Percentiles rank a stretch among this genome's conserved stretches.
Conservation (phyloP, 2,888 invertebrate species). For the Lasioglossum marginatum region DNA sequence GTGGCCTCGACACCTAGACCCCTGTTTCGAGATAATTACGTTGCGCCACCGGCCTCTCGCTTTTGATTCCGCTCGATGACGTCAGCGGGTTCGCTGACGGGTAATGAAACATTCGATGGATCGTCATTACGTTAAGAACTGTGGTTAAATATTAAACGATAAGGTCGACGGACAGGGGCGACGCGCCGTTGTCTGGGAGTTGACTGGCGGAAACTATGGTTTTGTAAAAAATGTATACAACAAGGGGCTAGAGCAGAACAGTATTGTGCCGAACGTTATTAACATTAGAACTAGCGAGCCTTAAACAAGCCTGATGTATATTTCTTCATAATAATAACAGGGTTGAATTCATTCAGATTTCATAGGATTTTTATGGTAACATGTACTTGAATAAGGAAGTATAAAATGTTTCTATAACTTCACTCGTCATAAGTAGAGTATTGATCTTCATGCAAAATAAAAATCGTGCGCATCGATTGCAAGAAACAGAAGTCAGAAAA, state of each 20-base stretch:
- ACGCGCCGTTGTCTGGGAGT: background rate
- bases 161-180: background rate
- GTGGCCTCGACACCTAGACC: slow-evolving; percentile 62
- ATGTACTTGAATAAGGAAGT: too few species aligned
- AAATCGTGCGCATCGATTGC: too few species aligned
- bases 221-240: background rate
- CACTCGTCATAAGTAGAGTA: too few species aligned
- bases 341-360: too few species aligned
- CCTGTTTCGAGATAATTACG: slow-evolving; percentile 57
- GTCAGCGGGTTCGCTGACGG: slow-evolving; percentile 40
- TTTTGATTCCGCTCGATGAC: slow-evolving; percentile 55
- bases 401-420: too few species aligned
- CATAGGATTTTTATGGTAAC: too few species aligned
- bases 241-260: background rate
- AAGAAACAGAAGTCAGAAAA: background rate
- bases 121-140: slow-evolving; percentile 14
- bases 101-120: slow-evolving; percentile 42
- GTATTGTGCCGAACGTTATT: background rate
- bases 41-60: slow-evolving; percentile 51
- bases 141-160: slow-evolving; percentile 14
- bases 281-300: too few species aligned
- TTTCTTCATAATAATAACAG: too few species aligned
- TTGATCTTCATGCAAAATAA: too few species aligned
- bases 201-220: background rate
- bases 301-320: too few species aligned